Base-by-base conservation (phyloP, 2,888 invertebrate genomes). In the Philhelius pedissequus region DNA sequence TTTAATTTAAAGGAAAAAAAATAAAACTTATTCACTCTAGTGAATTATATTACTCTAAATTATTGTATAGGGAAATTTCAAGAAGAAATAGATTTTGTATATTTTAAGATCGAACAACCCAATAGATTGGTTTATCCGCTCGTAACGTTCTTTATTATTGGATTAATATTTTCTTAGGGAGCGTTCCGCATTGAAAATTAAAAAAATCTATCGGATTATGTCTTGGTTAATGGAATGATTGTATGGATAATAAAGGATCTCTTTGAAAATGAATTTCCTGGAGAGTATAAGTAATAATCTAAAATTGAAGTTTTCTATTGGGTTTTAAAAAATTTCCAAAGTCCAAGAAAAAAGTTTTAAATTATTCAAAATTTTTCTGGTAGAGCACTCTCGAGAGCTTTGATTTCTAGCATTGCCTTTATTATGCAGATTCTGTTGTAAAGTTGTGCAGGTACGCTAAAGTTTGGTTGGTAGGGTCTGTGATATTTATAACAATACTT, bases 171-270 rank as follows among this genome's bases (percentile, higher is more conserved):
- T 68, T 60, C 50, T 58, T 27, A 74, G 54, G 52, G 56, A 78
- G 48, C 38, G 60, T 52, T 60, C 22, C 18, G 27, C 38, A 58
- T 71, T 32, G 52, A 22, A 70, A 70, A 70, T 52, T 25, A 70
- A 52, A 62, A 58, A 40, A 58, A 50, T 64, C 66, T 74, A 68
- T 79, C 43, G 74, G 74, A 79, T 79, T 79, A 79, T 73, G 48
- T 50, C 1, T 30, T 45, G 8, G 38, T 68, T 60, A 58, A 74
- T 68, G 40, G 27, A 52, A 74, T 25, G 9, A 30, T 9, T 13
- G 4, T 5, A 22, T 9, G 15, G 27, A 43, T 43, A 62, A 62
- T 62, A 62, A 43, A 18, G 38, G 40, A 11, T 62, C 13, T 20
- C 20, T 20, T 30, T 32, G 0, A n/a, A 62, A 20, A 45, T 15